Conservation (phyloP, 2,113 vertebrate species). For the Nothobranchius furzeri region DNA sequence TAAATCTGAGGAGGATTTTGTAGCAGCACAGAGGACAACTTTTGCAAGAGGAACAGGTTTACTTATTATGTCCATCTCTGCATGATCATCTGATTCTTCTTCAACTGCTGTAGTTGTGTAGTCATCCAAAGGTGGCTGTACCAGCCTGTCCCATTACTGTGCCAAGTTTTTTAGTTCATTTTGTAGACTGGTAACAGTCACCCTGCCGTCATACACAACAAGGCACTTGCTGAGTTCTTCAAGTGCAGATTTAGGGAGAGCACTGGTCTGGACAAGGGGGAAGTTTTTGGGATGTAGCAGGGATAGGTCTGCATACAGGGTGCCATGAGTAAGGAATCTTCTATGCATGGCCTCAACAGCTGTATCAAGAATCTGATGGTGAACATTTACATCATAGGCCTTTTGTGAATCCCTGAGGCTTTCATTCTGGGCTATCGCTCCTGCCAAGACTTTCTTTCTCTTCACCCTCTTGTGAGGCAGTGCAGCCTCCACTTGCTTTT, state of each 20-base stretch:
- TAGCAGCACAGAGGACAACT: background rate
- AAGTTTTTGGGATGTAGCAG: constrained; percentile 1
- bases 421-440: constrained; percentile 3
- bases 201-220: background rate
- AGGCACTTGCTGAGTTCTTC: constrained; percentile 1
- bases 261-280: constrained; percentile 1
- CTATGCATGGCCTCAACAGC: background rate
- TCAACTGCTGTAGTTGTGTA: background rate
- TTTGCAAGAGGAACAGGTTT: background rate
- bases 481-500: constrained; percentile 7
- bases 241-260: constrained; percentile 2
- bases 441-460: constrained; percentile 4
- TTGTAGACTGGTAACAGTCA: background rate
- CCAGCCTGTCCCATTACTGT: constrained; percentile 1
- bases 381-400: background rate
- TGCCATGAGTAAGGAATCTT: constrained; percentile 2
- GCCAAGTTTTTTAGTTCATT: constrained; percentile 1
- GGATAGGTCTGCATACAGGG: constrained; percentile 1
- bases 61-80: background rate
- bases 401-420: background rate
- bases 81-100: background rate
- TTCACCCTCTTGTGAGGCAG: constrained; percentile 3
- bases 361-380: background rate
- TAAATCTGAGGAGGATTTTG: constrained; percentile 7
- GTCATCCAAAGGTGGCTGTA: background rate